Evolutionary conservation across 2,113 vertebrate genomes (phyloP).

Genomic region (Petromus typicus): DNA sequence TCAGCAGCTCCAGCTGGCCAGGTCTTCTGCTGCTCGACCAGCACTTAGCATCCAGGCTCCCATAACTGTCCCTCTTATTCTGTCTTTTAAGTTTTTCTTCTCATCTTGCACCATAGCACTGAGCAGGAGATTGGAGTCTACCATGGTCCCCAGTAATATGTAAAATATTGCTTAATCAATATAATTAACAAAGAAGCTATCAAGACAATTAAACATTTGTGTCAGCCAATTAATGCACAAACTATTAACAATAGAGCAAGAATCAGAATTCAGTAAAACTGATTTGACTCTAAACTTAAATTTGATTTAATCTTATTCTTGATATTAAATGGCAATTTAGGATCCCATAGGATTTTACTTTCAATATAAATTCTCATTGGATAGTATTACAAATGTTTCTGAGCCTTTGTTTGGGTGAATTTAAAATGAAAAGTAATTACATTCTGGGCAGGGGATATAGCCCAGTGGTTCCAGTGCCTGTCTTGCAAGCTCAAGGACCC

Average conservation of each 20-base stretch:
- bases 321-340: neutral
- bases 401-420: neutral
- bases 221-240: neutral
- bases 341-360: neutral
- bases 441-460: too few species aligned
- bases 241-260: neutral
- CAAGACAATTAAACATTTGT: neutral
- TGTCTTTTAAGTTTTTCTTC: too few species aligned
- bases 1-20: too few species aligned
- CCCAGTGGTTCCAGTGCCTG: too few species aligned
- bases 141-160: too few species aligned
- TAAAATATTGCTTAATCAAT: constrained; percentile 3
- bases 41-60: too few species aligned
- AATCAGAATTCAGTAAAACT: neutral
- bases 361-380: neutral
- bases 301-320: constrained; percentile 34
- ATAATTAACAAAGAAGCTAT: neutral
- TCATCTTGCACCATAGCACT: too few species aligned
- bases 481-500: too few species aligned
- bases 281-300: neutral
- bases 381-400: neutral
- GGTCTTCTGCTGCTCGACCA: too few species aligned
- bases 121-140: too few species aligned
- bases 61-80: too few species aligned
- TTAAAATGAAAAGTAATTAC: constrained; percentile 36